phyloP scores from a whole-genome alignment of 2,797 vertebrate species.

The Channallabes apus region DNA sequence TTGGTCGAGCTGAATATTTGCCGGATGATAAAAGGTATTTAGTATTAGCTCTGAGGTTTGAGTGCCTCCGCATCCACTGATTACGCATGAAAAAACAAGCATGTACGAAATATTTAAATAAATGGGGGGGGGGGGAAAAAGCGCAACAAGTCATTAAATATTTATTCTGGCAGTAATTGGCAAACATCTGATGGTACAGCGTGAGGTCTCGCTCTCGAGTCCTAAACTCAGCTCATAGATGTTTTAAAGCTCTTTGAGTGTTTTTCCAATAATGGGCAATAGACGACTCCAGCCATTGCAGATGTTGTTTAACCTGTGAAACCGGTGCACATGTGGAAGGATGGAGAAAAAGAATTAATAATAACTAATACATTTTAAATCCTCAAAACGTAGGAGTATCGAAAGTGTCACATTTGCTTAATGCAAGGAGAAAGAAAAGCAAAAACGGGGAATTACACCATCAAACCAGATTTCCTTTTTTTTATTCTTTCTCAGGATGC shows the following conservation, averaged over 20 bases:
- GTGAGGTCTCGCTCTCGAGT: constrained; percentile 46
- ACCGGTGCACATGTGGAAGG: neutral
- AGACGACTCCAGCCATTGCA: constrained; percentile 2
- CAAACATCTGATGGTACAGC: constrained; percentile 53
- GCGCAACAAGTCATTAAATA: constrained; percentile 57
- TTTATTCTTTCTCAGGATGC: neutral
- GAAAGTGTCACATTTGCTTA: constrained; percentile 57
- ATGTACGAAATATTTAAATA: constrained; percentile 50
- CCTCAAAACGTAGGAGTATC: constrained; percentile 13
- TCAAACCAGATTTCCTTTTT: neutral
- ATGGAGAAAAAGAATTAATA: neutral
- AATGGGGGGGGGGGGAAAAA: constrained; percentile 44
- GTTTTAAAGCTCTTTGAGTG: constrained; percentile 35
- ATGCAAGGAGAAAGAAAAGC: constrained; percentile 22
- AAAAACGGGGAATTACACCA: neutral
- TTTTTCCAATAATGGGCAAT: constrained; percentile 40
- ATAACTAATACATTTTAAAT: constrained; percentile 52
- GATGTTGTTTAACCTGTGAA: neutral
- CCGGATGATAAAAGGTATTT: constrained; percentile 39
- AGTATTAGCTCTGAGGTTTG: constrained; percentile 36
- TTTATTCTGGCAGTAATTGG: constrained; percentile 58
- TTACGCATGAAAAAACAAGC: constrained; percentile 37
- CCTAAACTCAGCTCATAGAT: constrained; percentile 45
- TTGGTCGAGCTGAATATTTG: constrained; percentile 16
- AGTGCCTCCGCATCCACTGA: constrained; percentile 42